These are phyloP conservation scores for Apostichopus parvimensis DNA, from an alignment of 35 echinoderm and acorn worm species.

Conservation along the genomic window DNA sequence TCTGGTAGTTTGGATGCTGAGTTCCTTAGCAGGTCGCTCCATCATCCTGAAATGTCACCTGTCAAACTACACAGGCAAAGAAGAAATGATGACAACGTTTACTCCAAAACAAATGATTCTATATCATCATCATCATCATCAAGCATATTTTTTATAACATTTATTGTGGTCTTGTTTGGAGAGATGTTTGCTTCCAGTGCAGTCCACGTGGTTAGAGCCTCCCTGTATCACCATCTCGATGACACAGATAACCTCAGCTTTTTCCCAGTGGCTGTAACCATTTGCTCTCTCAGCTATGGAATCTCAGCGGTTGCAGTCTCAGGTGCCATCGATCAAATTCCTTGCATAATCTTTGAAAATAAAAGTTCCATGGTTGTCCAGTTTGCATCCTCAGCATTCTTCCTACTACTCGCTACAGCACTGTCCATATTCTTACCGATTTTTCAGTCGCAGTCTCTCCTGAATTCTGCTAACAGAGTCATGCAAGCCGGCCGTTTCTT, in stretches of 20 bases:
- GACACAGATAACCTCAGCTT: constrained; percentile 29
- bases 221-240: constrained; percentile 50
- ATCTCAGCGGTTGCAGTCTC: constrained; percentile 13
- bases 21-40: neutral
- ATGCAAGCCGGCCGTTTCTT: neutral
- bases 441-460: constrained; percentile 28
- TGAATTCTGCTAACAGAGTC: constrained; percentile 11
- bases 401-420: neutral
- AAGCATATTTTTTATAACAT: neutral
- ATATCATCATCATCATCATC: neutral
- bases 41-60: neutral
- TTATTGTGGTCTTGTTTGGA: neutral
- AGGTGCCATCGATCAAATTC: constrained; percentile 12
- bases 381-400: constrained; percentile 5
- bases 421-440: neutral
- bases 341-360: constrained; percentile 4
- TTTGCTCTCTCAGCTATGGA: constrained; percentile 27
- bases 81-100: neutral
- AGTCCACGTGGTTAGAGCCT: neutral
- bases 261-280: neutral
- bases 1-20: neutral
- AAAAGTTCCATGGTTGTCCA: constrained; percentile 38
- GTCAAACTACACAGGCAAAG: neutral
- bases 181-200: constrained; percentile 33
- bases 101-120: neutral